Conservation (phyloP, 2,113 vertebrate species). For the Acanthochromis polyacanthus region DNA sequence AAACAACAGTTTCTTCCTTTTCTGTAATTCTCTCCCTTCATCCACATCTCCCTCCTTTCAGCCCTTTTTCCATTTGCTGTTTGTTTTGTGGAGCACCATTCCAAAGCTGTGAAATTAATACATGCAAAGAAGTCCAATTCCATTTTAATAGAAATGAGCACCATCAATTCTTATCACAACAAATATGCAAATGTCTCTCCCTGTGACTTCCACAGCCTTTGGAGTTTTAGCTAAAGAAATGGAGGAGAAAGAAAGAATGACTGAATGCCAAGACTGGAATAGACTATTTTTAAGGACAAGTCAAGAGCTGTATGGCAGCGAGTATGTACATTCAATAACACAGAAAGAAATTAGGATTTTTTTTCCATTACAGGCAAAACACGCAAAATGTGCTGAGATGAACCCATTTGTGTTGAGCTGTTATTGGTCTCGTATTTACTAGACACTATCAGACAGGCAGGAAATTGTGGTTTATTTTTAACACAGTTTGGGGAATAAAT, state of each 20-base stretch:
- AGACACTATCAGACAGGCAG: slow-evolving; percentile 21
- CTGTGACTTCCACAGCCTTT: slow-evolving; percentile 53
- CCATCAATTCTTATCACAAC: slow-evolving; percentile 69
- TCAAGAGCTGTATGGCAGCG: neutral
- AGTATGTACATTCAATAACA: slow-evolving; percentile 5
- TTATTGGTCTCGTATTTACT: slow-evolving; percentile 16
- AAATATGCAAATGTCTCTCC: slow-evolving; percentile 70
- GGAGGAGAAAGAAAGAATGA: slow-evolving; percentile 41
- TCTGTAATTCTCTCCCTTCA: slow-evolving; percentile 11
- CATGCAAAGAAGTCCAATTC: slow-evolving; percentile 67
- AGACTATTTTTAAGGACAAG: slow-evolving; percentile 39
- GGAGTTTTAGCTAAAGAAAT: slow-evolving; percentile 37
- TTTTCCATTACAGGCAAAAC: neutral
- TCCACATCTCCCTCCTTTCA: neutral
- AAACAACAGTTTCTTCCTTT: neutral
- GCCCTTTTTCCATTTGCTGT: slow-evolving; percentile 41
- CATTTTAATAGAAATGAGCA: slow-evolving; percentile 74
- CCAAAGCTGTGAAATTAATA: slow-evolving; percentile 66
- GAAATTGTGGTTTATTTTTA: slow-evolving; percentile 49
- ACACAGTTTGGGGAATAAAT: slow-evolving; percentile 25
- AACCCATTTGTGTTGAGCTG: slow-evolving; percentile 6
- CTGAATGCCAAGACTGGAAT: slow-evolving; percentile 46
- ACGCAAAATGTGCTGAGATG: neutral
- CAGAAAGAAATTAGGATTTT: neutral
- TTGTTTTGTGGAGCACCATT: slow-evolving; percentile 61